These are phyloP conservation scores for Varanus komodoensis DNA, from an alignment of 2,113 vertebrate species.

Conservation along the genomic window DNA sequence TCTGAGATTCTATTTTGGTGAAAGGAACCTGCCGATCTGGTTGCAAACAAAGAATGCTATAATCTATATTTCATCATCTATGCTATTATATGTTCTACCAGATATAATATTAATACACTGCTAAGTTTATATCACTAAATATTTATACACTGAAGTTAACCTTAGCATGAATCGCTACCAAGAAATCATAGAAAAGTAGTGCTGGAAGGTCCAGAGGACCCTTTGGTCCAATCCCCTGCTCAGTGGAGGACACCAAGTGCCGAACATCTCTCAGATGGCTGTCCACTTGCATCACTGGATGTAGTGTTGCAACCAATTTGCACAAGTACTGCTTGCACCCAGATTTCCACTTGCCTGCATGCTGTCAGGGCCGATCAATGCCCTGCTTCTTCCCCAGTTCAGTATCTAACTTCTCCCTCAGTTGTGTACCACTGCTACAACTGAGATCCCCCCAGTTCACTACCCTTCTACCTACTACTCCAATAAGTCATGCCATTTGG, in stretches of 20 bases:
- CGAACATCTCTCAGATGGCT: too few species aligned
- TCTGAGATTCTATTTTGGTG: background rate
- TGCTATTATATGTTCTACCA: background rate
- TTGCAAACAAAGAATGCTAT: background rate
- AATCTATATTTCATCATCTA: conserved; percentile 3
- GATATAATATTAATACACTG: background rate
- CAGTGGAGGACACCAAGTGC: too few species aligned
- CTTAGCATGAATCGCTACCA: background rate
- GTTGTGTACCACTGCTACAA: background rate
- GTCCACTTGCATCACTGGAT: background rate
- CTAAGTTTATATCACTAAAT: background rate
- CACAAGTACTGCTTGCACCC: background rate
- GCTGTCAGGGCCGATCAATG: background rate
- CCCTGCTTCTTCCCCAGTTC: background rate
- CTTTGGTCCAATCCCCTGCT: too few species aligned
- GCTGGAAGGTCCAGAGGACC: too few species aligned
- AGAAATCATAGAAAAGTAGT: too few species aligned
- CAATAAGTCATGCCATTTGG: too few species aligned
- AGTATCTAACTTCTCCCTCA: background rate
- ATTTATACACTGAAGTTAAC: background rate
- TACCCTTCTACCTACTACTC: background rate
- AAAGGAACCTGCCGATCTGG: background rate
- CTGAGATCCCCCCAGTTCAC: background rate
- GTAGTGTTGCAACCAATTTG: background rate
- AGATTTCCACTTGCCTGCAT: background rate